A percentile compares a stretch with the other conserved stretches of the same genome.
Conservation (phyloP, 2,888 invertebrate species). For the Agrotis puta region DNA sequence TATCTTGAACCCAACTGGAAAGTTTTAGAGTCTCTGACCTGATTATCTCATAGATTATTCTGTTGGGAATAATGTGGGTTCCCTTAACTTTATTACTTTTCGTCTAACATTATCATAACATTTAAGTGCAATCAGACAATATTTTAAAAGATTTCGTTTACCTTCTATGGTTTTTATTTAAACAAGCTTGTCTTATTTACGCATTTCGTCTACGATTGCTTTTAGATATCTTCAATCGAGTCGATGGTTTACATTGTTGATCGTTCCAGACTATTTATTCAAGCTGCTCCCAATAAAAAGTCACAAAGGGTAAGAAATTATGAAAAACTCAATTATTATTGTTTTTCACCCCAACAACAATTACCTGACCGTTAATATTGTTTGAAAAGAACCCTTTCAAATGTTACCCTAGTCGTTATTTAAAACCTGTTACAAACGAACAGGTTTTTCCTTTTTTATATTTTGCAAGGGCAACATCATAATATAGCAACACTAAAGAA, state of each 20-base stretch:
- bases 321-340: constrained; percentile 41
- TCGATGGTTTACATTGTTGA: constrained; percentile 5
- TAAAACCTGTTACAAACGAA: constrained; percentile 38
- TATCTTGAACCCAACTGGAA: constrained; percentile 18
- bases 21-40: constrained; percentile 4
- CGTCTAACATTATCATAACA: background rate
- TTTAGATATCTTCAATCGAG: background rate
- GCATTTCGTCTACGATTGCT: background rate
- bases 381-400: constrained; percentile 43
- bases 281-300: constrained; percentile 10
- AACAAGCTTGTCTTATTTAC: background rate
- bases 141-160: background rate
- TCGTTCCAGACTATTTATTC: constrained; percentile 5
- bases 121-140: too few relatives aligned
- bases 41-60: constrained; percentile 7
- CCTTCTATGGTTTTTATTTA: constrained; percentile 6
- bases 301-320: constrained; percentile 11
- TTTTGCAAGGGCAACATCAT: constrained; percentile 21
- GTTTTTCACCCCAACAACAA: constrained; percentile 34
- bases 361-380: constrained; percentile 42
- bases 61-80: background rate
- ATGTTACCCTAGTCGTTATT: constrained; percentile 56
- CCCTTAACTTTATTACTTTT: background rate
- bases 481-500: constrained; percentile 6
- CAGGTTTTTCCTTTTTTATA: constrained; percentile 30